A percentile compares a stretch with the other conserved stretches of the same genome.
These are phyloP conservation scores for Pangasius sanitwongsei DNA, from an alignment of 2,797 vertebrate species.

Conservation along the genomic window DNA sequence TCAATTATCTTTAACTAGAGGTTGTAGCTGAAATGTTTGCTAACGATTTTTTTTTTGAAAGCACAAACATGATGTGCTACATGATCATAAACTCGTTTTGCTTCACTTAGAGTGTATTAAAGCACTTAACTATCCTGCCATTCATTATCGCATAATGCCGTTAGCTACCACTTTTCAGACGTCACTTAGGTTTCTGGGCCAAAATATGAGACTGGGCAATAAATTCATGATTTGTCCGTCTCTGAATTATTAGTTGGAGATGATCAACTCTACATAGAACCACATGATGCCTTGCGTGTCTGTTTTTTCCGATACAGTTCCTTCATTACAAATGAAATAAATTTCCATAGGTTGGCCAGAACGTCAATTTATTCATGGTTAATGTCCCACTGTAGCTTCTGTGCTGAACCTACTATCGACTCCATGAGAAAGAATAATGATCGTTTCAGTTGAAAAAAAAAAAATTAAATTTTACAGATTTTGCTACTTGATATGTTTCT, in stretches of 20 bases:
- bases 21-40: neutral
- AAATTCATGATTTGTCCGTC: neutral
- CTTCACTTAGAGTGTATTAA: neutral
- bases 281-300: neutral
- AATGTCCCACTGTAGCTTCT: neutral
- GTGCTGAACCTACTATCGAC: neutral
- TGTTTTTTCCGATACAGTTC: neutral
- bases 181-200: neutral
- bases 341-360: neutral
- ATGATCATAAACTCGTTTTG: neutral
- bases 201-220: neutral
- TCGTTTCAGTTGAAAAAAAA: neutral
- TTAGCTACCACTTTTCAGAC: neutral
- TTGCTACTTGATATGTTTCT: neutral
- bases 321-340: neutral
- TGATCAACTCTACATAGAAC: neutral
- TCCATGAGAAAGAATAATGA: slow-evolving; percentile 4
- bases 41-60: neutral
- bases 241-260: neutral
- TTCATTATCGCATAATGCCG: neutral
- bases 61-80: neutral
- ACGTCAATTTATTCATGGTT: neutral
- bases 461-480: neutral
- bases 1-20: neutral
- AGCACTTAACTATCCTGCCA: neutral